Percentiles rank a stretch among this genome's conserved stretches.
Evolutionary conservation across 30 jellyfish, hydroid and myxozoan genomes (phyloP).

Genomic region (Chrysaora quinquecirrha): DNA sequence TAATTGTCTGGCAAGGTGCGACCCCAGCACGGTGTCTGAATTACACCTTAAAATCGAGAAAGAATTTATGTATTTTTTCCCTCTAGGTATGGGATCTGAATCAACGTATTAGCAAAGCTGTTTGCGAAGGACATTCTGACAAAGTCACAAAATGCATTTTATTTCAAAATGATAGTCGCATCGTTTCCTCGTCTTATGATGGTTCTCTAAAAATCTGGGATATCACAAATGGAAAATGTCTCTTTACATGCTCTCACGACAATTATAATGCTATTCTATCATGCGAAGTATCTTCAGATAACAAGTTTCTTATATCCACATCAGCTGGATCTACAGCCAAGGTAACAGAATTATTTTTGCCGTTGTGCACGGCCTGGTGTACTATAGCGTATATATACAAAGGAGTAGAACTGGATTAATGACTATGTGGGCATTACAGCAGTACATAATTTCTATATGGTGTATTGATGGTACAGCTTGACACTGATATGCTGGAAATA

Average conservation of each 20-base stretch:
- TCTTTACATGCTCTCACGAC: conserved; percentile 59
- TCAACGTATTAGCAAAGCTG: not conserved
- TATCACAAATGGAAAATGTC: conserved; percentile 39
- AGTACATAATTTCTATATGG: too few species aligned
- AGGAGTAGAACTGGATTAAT: too few species aligned
- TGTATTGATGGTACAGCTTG: too few species aligned
- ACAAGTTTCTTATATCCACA: conserved; percentile 53
- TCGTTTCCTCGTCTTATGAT: conserved; percentile 75
- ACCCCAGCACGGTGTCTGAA: too few species aligned
- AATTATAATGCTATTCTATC: conserved; percentile 69
- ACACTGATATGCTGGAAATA: too few species aligned
- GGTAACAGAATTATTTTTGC: too few species aligned
- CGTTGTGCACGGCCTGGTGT: too few species aligned
- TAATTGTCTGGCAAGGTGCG: too few species aligned
- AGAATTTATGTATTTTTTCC: too few species aligned
- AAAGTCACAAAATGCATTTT: conserved; percentile 54
- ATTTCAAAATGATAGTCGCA: conserved; percentile 3
- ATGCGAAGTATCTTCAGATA: conserved; percentile 69
- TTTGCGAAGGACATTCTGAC: conserved; percentile 56
- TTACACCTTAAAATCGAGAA: too few species aligned
- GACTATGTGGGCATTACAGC: too few species aligned
- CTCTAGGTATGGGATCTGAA: conserved; percentile 50
- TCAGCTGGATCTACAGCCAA: conserved; percentile 82
- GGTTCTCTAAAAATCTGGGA: conserved; percentile 87
- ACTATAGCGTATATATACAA: too few species aligned